These are phyloP conservation scores for Bothrops jararaca DNA, from an alignment of 2,113 vertebrate genomes.

Conservation along the genomic window DNA sequence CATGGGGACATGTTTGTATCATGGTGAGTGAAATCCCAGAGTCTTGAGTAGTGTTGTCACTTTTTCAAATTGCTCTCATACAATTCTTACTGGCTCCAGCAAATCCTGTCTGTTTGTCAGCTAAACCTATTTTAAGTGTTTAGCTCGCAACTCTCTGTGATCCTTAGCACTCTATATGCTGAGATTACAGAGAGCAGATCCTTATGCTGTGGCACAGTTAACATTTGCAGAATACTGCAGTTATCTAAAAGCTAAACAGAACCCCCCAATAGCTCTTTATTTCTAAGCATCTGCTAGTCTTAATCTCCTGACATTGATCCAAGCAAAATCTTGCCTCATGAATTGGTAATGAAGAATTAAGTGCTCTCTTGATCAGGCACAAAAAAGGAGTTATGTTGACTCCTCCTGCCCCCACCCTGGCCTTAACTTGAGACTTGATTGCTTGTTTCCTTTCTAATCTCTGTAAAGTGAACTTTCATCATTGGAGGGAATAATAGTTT, in stretches of 20 bases:
- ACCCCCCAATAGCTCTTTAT: not conserved
- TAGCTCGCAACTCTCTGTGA: not conserved
- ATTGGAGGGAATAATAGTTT: constrained; percentile 55
- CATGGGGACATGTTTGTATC: not conserved
- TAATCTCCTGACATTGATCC: constrained; percentile 1
- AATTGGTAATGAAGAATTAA: not conserved
- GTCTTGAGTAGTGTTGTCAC: not conserved
- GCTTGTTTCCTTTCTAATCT: constrained; percentile 48
- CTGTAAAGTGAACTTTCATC: constrained; percentile 42
- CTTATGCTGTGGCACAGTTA: not conserved
- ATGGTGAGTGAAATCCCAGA: not conserved
- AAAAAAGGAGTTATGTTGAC: not conserved
- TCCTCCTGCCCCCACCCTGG: not conserved
- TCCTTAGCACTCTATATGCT: not conserved
- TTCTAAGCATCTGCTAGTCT: not conserved
- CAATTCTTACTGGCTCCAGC: not conserved
- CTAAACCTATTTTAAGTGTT: not conserved
- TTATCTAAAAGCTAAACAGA: not conserved
- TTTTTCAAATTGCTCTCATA: not conserved
- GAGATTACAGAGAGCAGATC: not conserved
- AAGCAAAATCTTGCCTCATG: not conserved
- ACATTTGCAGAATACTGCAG: not conserved
- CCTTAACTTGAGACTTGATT: constrained; percentile 27
- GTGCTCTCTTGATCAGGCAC: not conserved
- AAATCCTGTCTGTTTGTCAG: not conserved